phyloP scores from a whole-genome alignment of 2,888 invertebrate species.

The Parnassius mnemosyne region DNA sequence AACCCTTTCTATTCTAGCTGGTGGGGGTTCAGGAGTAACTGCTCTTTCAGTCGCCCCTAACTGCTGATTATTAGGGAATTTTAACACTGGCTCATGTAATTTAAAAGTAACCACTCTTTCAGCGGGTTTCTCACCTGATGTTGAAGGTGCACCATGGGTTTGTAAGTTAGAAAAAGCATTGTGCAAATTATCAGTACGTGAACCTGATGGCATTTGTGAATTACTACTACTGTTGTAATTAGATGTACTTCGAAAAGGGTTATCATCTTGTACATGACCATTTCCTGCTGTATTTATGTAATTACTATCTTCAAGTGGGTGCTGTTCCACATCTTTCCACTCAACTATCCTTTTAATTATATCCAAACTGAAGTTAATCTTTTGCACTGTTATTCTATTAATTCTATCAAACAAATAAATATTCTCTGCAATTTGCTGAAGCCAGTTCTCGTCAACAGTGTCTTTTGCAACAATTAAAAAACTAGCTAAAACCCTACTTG shows the following conservation, averaged over 20 bases:
- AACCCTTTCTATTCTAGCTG: slow-evolving; percentile 64
- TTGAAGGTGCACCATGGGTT: slow-evolving; percentile 62
- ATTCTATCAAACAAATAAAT: slow-evolving; percentile 83
- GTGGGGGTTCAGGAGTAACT: slow-evolving; percentile 57
- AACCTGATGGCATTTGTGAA: slow-evolving; percentile 46
- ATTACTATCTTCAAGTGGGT: slow-evolving; percentile 87
- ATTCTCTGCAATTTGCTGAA: slow-evolving; percentile 88
- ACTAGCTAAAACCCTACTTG: slow-evolving; percentile 89
- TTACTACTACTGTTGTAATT: slow-evolving; percentile 48
- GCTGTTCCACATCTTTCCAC: slow-evolving; percentile 91
- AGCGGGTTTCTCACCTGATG: slow-evolving; percentile 48
- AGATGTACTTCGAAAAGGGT: slow-evolving; percentile 65
- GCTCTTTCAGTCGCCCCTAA: slow-evolving; percentile 50
- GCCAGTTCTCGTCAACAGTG: slow-evolving; percentile 89
- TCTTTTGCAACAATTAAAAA: slow-evolving; percentile 92
- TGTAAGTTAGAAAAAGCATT: slow-evolving; percentile 74
- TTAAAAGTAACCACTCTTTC: slow-evolving; percentile 54
- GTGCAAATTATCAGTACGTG: slow-evolving; percentile 60
- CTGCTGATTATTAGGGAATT: slow-evolving; percentile 50
- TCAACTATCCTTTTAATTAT: slow-evolving; percentile 93
- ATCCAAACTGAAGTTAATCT: slow-evolving; percentile 91
- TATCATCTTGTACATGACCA: slow-evolving; percentile 66
- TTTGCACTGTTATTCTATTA: slow-evolving; percentile 84
- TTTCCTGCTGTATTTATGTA: slow-evolving; percentile 61
- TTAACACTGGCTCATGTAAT: slow-evolving; percentile 68